Conservation (phyloP, 2,888 invertebrate species). For the Patella pellucida region DNA sequence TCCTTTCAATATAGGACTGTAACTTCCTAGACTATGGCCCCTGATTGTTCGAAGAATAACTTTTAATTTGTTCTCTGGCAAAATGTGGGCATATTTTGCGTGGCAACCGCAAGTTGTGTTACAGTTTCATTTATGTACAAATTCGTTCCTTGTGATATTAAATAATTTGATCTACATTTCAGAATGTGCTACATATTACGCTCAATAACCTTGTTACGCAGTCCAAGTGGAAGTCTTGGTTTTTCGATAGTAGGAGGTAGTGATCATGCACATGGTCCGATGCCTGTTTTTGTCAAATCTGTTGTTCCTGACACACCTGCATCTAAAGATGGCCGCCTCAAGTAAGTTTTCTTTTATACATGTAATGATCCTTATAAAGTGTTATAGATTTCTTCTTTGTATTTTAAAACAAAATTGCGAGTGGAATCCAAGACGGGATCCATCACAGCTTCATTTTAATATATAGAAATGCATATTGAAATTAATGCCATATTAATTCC, state of each 20-base stretch:
- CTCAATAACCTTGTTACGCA: slow-evolving; percentile 69
- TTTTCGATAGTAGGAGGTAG: slow-evolving; percentile 73
- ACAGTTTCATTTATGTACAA: background rate
- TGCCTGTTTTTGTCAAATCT: slow-evolving; percentile 73
- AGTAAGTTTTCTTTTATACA: slow-evolving; percentile 47
- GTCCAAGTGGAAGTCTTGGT: slow-evolving; percentile 70
- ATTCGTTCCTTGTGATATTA: too few relatives aligned
- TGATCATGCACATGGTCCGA: slow-evolving; percentile 69
- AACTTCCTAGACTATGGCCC: background rate
- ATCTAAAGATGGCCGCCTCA: slow-evolving; percentile 65
- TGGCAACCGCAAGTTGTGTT: background rate
- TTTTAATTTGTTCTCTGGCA: too few relatives aligned
- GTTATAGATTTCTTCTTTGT: too few relatives aligned
- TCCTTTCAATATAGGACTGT: background rate
- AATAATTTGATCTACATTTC: slow-evolving; percentile 21
- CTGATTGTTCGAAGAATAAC: too few relatives aligned
- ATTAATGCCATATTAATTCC: too few relatives aligned
- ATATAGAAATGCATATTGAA: too few relatives aligned
- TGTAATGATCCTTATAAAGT: background rate
- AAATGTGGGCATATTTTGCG: background rate
- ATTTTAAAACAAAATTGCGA: too few relatives aligned
- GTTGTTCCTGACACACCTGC: slow-evolving; percentile 72
- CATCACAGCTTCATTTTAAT: too few relatives aligned
- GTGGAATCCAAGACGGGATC: too few relatives aligned
- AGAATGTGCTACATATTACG: slow-evolving; percentile 70